Percentiles rank a stretch among this genome's conserved stretches.
These are phyloP conservation scores for Miniopterus natalensis DNA, from an alignment of 2,113 vertebrate species.

Conservation along the genomic window DNA sequence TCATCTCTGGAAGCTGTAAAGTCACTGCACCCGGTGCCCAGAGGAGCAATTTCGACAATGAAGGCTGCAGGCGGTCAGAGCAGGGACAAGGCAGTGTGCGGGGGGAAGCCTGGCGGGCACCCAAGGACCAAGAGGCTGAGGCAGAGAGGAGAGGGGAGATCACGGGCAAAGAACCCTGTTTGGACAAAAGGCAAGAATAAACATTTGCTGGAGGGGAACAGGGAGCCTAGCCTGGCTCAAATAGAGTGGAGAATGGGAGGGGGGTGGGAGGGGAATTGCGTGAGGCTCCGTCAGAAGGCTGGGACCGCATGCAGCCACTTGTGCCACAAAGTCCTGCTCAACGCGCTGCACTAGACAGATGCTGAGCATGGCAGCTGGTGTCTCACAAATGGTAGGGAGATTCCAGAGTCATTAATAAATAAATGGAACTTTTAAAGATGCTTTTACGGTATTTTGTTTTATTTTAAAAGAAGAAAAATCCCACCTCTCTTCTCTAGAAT, in stretches of 20 bases:
- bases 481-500: not conserved
- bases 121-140: not conserved
- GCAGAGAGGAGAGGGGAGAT: not conserved
- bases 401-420: not conserved
- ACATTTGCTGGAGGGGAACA: not conserved
- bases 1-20: not conserved
- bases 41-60: not conserved
- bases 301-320: accelerated
- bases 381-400: not conserved
- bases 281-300: accelerated
- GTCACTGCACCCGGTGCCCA: not conserved
- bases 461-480: not conserved
- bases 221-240: not conserved
- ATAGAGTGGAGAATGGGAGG: not conserved
- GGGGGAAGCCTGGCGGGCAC: not conserved
- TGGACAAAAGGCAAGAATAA: not conserved
- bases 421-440: not conserved
- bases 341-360: not conserved
- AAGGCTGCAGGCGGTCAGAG: not conserved
- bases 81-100: not conserved
- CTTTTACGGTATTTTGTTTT: not conserved
- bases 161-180: accelerated
- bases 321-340: too few species aligned
- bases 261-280: not conserved
- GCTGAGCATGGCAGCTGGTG: accelerated